These are phyloP conservation scores for Calyptomena viridis DNA, from an alignment of 2,113 vertebrate genomes.

Conservation along the genomic window DNA sequence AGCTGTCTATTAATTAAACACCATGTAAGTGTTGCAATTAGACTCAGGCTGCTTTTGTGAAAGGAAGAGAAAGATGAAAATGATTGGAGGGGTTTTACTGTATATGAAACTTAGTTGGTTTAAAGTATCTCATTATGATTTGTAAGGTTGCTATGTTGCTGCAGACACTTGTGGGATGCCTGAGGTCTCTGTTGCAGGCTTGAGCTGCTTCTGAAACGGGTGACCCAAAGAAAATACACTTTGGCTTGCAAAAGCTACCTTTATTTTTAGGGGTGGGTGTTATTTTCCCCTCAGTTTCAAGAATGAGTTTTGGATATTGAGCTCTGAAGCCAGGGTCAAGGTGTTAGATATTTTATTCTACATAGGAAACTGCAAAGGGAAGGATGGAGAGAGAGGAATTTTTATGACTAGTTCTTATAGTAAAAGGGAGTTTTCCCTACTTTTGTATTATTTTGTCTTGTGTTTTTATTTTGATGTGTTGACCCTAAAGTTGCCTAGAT, in stretches of 20 bases:
- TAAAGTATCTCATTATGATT: neutral
- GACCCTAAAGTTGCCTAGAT: neutral
- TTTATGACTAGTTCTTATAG: neutral
- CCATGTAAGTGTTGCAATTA: slow-evolving; percentile 72
- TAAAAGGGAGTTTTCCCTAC: neutral
- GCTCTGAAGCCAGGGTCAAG: neutral
- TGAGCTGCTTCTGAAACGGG: neutral
- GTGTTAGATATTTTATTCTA: neutral
- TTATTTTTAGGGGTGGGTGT: neutral
- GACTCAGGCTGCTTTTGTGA: slow-evolving; percentile 40
- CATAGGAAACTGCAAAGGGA: neutral
- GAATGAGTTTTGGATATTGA: neutral
- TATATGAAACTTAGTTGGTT: slow-evolving; percentile 12
- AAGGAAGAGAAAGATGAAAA: neutral
- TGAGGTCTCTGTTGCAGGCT: neutral
- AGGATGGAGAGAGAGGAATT: neutral
- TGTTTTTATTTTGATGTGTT: neutral
- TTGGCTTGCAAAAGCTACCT: neutral
- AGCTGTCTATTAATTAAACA: slow-evolving; percentile 77
- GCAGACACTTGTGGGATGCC: neutral
- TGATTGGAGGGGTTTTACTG: slow-evolving; percentile 12
- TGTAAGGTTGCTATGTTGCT: neutral
- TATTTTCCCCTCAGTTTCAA: neutral
- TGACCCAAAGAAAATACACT: neutral
- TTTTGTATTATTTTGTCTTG: neutral